phyloP scores from a whole-genome alignment of 2,113 vertebrate genomes.

The Leucoraja erinaceus region DNA sequence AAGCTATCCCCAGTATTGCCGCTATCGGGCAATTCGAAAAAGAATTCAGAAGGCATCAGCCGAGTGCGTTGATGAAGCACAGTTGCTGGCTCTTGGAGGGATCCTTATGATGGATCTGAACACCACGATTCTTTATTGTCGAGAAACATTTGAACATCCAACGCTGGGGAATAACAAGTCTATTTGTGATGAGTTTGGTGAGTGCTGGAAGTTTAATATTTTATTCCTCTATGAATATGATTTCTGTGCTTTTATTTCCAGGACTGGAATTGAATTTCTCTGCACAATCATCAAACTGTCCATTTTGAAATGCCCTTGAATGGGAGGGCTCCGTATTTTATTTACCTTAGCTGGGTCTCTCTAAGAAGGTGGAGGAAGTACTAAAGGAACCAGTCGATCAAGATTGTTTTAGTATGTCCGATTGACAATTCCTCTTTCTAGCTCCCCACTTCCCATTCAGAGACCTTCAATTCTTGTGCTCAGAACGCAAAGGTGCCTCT shows the following conservation, averaged over 20 bases:
- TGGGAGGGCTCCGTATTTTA: background rate
- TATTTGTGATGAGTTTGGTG: slow-evolving; percentile 62
- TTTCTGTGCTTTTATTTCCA: background rate
- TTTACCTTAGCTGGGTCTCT: background rate
- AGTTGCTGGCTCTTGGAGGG: slow-evolving; percentile 61
- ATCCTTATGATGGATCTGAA: slow-evolving; percentile 47
- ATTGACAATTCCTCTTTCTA: background rate
- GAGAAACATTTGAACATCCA: slow-evolving; percentile 67
- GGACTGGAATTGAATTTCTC: background rate
- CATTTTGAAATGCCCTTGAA: background rate
- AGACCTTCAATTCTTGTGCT: too few relatives aligned
- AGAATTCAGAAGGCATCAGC: slow-evolving; percentile 51
- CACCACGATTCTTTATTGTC: slow-evolving; percentile 62
- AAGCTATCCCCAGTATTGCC: slow-evolving; percentile 70
- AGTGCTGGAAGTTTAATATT: slow-evolving; percentile 41
- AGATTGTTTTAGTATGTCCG: background rate
- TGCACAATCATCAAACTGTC: background rate
- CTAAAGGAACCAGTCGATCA: background rate
- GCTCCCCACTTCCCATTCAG: background rate
- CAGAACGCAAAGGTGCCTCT: background rate
- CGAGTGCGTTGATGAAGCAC: slow-evolving; percentile 49
- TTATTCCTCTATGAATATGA: background rate
- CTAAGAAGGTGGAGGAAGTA: background rate
- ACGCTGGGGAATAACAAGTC: slow-evolving; percentile 55
- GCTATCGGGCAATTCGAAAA: slow-evolving; percentile 62